These are phyloP conservation scores for Periphyllus acericola DNA, from an alignment of 2,888 invertebrate genomes.

Conservation along the genomic window DNA sequence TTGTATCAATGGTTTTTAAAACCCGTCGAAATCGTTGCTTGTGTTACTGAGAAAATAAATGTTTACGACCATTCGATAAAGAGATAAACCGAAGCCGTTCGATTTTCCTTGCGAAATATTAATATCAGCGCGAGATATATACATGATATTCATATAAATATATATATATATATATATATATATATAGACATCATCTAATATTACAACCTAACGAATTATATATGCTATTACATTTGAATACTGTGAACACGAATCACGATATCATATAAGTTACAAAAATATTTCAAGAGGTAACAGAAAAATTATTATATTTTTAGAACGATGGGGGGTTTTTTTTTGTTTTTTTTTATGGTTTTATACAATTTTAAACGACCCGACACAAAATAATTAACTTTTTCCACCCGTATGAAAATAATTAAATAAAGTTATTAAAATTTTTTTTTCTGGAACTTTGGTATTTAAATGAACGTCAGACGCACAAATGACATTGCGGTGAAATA, in stretches of 20 bases:
- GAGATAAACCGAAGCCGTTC: no score
- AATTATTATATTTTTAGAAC: not conserved
- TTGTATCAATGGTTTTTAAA: no score
- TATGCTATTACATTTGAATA: no score
- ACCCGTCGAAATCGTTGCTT: no score
- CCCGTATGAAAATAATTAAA: not conserved
- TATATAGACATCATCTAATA: no score
- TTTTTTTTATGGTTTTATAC: not conserved
- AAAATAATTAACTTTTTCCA: not conserved
- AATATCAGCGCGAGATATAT: no score
- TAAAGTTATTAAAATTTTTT: not conserved
- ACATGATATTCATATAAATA: no score
- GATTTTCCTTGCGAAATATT: no score
- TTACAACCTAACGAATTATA: no score
- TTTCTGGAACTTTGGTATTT: not conserved
- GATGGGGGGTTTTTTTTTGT: not conserved
- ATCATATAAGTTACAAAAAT: not conserved
- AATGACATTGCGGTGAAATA: not conserved
- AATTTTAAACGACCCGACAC: not conserved
- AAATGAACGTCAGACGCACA: not conserved
- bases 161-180: no score
- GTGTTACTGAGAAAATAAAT: no score
- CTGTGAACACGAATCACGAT: not conserved
- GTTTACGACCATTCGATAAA: no score
- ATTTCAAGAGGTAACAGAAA: not conserved